phyloP scores from a whole-genome alignment of 2,113 vertebrate genomes.

The Myotis lucifugus region DNA sequence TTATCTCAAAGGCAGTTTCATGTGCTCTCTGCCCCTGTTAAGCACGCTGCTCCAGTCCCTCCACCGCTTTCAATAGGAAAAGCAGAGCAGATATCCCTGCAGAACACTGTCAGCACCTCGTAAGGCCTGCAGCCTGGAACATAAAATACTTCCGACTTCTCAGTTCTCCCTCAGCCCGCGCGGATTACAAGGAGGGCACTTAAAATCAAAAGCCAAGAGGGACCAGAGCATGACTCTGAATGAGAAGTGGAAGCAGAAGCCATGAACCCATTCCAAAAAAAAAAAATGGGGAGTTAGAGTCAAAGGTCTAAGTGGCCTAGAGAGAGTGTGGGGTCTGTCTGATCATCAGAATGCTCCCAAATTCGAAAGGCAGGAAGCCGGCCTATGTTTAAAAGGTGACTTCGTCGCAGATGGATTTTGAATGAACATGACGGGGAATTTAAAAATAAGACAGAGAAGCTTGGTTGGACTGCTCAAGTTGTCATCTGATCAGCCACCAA shows the following conservation, averaged over 20 bases:
- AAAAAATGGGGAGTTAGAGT: background rate
- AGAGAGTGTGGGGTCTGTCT: background rate
- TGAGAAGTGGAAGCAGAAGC: slow-evolving; percentile 40
- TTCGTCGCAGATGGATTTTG: background rate
- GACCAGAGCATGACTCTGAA: background rate
- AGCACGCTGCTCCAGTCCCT: background rate
- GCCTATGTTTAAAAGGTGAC: background rate
- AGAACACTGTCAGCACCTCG: slow-evolving; percentile 70
- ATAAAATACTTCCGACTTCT: slow-evolving; percentile 64
- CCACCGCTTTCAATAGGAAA: slow-evolving; percentile 53
- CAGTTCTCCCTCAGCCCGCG: slow-evolving; percentile 46
- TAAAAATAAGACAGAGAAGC: background rate
- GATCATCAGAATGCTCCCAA: background rate
- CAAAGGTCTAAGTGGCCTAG: background rate
- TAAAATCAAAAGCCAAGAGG: slow-evolving; percentile 74
- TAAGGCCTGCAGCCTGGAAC: slow-evolving; percentile 56
- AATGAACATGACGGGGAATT: background rate
- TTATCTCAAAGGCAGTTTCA: slow-evolving; percentile 40
- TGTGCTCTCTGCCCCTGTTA: background rate
- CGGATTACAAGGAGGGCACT: slow-evolving; percentile 69
- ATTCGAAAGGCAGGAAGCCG: background rate
- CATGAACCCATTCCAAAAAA: slow-evolving; percentile 52
- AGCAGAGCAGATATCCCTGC: slow-evolving; percentile 65
- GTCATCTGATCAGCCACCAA: background rate
- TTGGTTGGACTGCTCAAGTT: background rate